phyloP scores from a whole-genome alignment of 2,888 invertebrate species.

The Eubasilissa splendida region DNA sequence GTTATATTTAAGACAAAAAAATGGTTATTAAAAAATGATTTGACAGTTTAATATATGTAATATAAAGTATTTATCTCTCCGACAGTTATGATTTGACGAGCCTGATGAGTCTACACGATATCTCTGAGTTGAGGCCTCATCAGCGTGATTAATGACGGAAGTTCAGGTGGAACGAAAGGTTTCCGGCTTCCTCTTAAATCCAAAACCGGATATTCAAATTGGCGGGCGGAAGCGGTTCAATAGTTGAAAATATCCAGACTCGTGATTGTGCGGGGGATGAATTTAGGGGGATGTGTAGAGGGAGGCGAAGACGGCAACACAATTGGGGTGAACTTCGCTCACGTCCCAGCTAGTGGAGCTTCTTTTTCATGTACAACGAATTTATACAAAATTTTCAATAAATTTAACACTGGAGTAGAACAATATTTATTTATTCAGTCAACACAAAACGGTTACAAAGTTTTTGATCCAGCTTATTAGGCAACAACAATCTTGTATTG shows the following conservation, averaged over 20 bases:
- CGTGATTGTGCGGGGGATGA: neutral
- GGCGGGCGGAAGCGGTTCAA: conserved; percentile 32
- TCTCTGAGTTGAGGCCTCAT: too few species aligned
- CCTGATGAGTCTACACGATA: too few species aligned
- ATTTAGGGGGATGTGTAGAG: neutral
- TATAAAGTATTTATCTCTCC: too few species aligned
- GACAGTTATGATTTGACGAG: too few species aligned
- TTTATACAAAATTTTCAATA: neutral
- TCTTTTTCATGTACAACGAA: neutral
- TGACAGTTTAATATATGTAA: too few species aligned
- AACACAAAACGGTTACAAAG: too few species aligned
- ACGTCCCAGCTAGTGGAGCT: neutral
- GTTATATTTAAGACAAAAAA: too few species aligned
- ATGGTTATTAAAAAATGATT: too few species aligned
- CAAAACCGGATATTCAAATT: conserved; percentile 33
- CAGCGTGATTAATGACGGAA: neutral
- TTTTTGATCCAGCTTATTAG: too few species aligned
- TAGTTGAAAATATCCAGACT: conserved; percentile 23
- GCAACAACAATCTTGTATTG: too few species aligned
- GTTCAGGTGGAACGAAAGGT: neutral
- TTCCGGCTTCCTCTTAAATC: conserved; percentile 17
- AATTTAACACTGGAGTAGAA: neutral
- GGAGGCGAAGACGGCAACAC: neutral
- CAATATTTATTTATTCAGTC: neutral
- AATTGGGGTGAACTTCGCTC: neutral